Evolutionary conservation across 2,797 vertebrate genomes (phyloP).

Genomic region (Lepidocolaptes lacrymiger): DNA sequence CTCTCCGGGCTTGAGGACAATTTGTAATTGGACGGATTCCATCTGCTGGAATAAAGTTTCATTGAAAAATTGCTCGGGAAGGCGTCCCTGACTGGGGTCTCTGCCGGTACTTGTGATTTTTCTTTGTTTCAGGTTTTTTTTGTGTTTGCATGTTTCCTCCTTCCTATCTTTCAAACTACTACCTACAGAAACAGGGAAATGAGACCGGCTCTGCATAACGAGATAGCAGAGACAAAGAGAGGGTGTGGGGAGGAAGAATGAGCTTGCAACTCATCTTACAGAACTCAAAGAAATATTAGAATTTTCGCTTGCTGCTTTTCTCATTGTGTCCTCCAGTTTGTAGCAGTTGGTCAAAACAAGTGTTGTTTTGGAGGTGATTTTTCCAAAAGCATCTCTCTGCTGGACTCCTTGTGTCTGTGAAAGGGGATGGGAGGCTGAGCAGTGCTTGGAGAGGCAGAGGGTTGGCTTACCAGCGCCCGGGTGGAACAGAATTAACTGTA

Average conservation of each 20-base stretch:
- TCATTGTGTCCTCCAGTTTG: neutral
- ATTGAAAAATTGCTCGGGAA: neutral
- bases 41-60: neutral
- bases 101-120: neutral
- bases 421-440: neutral
- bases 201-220: neutral
- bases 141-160: neutral
- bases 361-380: neutral
- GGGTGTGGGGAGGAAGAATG: conserved; percentile 8
- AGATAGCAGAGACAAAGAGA: conserved; percentile 9
- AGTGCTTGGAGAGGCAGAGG: neutral
- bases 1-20: neutral
- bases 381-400: neutral
- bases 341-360: neutral
- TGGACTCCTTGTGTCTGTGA: accelerated
- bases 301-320: neutral
- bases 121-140: neutral
- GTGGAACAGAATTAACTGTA: neutral
- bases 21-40: neutral
- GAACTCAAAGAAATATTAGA: neutral
- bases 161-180: neutral
- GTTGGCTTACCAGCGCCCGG: neutral
- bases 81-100: neutral
- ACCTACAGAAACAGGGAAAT: conserved; percentile 1
- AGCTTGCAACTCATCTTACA: neutral